Base-by-base conservation (phyloP, 2,113 vertebrate genomes). In the Blennius ocellaris region DNA sequence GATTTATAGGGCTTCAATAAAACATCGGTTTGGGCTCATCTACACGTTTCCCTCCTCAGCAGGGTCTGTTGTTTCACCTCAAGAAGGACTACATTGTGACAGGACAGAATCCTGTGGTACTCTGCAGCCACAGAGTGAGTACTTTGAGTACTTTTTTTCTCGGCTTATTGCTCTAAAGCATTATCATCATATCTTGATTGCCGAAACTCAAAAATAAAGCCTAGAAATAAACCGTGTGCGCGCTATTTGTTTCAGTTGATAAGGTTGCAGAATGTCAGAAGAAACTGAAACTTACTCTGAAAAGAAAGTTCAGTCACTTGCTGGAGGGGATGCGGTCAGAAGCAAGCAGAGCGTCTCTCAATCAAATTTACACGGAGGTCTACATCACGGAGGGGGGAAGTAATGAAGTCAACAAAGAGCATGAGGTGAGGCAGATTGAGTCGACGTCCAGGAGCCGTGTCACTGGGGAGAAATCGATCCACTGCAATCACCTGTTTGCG, bases 291-390 rank as follows among this genome's bases (percentile, higher is more conserved):
- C 44, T 11, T 0, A 15, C 43, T 7, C 57, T 92, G 21, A 87
- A 37, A 36, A 81, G 41, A 15, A 87, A 48, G 41, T 92, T 85
- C 60, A 74, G 86, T 16, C 30, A 79, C 58, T 5, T 89, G 17
- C 53, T 12, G 0, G 84, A 86, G 14, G 83, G 73, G 8, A 50
- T 55, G 12, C 12, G 0, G 2, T 44, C 17, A 0, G 58, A 80
- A 6, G 45, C 56, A 6, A 63, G 52, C 12, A 82, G 62, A 77
- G 71, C n/a, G 2, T 12, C 66, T 17, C 88, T 92, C 10, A 56
- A 87, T 51, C 69, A 87, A 43, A 90, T 89, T 45, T 91, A 89
- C 88, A 92, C 91, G 5, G 87, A 90, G 63, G 84, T 91, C 12
- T 88, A 88, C 72, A 73, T 92, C 76, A 92, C 80, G 0, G 79